Conservation (phyloP, 2,797 vertebrate species). For the Coranthus polyacanthus region DNA sequence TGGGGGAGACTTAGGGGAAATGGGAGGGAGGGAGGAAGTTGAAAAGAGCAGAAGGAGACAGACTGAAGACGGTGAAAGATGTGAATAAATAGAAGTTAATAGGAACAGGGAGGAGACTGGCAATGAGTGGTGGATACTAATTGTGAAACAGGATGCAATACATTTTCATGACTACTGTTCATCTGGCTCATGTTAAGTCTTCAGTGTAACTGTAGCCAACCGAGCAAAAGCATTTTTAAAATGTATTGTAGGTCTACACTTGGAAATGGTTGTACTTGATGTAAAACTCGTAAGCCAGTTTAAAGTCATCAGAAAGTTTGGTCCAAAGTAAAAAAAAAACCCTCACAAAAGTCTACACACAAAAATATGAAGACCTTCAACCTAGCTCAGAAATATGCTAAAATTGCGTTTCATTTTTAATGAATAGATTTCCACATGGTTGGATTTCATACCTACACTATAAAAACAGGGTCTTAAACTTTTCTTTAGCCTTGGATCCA, state of each 20-base stretch:
- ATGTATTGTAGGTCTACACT: not conserved
- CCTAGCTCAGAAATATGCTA: conserved; percentile 24
- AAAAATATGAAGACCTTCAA: not conserved
- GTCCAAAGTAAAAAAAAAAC: too few relatives aligned
- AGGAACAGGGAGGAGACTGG: conserved; percentile 33
- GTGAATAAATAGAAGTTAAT: conserved; percentile 63
- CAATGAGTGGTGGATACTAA: conserved; percentile 23
- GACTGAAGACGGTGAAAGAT: conserved; percentile 52
- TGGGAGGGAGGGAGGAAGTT: conserved; percentile 49
- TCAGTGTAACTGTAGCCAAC: conserved; percentile 29
- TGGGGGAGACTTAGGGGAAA: conserved; percentile 50
- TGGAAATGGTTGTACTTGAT: not conserved
- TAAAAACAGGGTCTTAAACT: conserved; percentile 44
- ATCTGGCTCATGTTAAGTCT: conserved; percentile 29
- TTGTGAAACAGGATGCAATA: conserved; percentile 56
- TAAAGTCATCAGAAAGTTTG: too few relatives aligned
- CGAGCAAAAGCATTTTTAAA: conserved; percentile 17
- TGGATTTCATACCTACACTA: conserved; percentile 39
- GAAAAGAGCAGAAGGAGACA: conserved; percentile 49
- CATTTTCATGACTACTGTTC: conserved; percentile 46
- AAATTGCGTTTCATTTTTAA: conserved; percentile 52
- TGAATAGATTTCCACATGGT: conserved; percentile 56
- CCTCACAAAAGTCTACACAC: not conserved
- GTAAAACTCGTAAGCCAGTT: not conserved
- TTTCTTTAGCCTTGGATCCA: conserved; percentile 31